Conservation (phyloP, 2,888 invertebrate species). For the Cryptosula pallasiana region DNA sequence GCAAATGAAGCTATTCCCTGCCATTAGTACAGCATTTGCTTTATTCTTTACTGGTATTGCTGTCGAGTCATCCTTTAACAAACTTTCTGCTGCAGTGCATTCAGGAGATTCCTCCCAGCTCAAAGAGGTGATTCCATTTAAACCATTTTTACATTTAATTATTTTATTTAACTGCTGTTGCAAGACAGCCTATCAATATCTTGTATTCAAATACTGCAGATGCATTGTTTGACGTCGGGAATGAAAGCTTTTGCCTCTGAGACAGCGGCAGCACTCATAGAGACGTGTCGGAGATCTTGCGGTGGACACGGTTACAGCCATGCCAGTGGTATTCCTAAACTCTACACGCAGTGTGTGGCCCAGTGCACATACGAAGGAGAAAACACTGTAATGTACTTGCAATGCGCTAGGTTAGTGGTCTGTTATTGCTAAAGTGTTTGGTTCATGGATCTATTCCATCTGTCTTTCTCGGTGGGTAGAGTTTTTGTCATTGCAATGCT, state of each 20-base stretch:
- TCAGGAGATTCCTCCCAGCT: neutral
- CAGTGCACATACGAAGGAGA: slow-evolving; percentile 94
- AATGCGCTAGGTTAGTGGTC: slow-evolving; percentile 64
- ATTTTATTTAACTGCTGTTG: no score
- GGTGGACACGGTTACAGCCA: slow-evolving; percentile 84
- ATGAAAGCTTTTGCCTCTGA: slow-evolving; percentile 80
- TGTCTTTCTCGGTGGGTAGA: no score
- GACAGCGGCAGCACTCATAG: slow-evolving; percentile 71
- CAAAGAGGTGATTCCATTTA: slow-evolving; percentile 5
- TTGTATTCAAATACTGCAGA: no score
- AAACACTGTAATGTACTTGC: slow-evolving; percentile 85
- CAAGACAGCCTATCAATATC: neutral
- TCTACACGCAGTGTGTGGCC: slow-evolving; percentile 78
- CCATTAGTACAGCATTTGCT: slow-evolving; percentile 74
- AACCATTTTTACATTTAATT: no score
- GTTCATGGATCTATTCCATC: no score
- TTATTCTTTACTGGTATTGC: slow-evolving; percentile 60
- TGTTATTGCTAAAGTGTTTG: no score
- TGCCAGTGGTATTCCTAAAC: slow-evolving; percentile 73
- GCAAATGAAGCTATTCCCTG: slow-evolving; percentile 83
- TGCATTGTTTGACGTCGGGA: slow-evolving; percentile 86
- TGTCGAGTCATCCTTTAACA: slow-evolving; percentile 38
- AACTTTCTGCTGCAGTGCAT: slow-evolving; percentile 25
- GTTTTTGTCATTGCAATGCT: no score
- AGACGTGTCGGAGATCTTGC: slow-evolving; percentile 79